Evolutionary conservation across 2,113 vertebrate genomes (phyloP), one percentile per base, ranked within the genome.

Genomic region (Erpornis zantholeuca): DNA sequence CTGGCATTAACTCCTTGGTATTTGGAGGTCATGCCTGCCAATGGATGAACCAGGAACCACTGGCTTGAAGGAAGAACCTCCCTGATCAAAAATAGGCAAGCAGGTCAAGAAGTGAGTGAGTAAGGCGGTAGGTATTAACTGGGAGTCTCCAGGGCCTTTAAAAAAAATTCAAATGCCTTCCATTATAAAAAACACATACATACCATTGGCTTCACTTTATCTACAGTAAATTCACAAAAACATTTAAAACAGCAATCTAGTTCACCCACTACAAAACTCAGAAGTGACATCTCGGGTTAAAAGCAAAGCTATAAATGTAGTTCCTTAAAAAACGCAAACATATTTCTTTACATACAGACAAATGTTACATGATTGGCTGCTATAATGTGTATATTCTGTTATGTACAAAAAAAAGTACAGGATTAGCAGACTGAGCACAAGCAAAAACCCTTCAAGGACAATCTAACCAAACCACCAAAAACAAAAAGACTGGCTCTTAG

Each of bases 181-280:
- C 89, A 91, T 96, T 98, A 98, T 96, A 98, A 98, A 98, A 90
- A 97, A 98, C 95, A 98, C 97, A 98, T 93, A 98, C 97, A 98
- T 97, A 95, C 95, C 95, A 98, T 98, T 97, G 97, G 97, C 97
- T 95, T 96, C 94, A 92, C 92, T 96, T 94, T 98, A 97, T 97
- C 96, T 97, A 98, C 98, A 99, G 96, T 92, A 97, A 97, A 97
- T 97, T 97, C 98, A 97, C 97, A 96, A 94, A 90, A 96, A 92
- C 89, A 86, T 94, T 97, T 80, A 94, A 60, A 96, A 96, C 94
- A 82, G 93, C 91, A 82, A 96, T 94, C 94, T 97, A 95, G 80
- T 94, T 97, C 90, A 96, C 93, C 92, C 94, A 96, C 94, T 96
- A 97, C 86, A 96, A 95, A 97, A 97, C 96, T 97, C 71, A 96